Evolutionary conservation across 2,888 invertebrate species (phyloP).

Genomic region (Lypha dubia): DNA sequence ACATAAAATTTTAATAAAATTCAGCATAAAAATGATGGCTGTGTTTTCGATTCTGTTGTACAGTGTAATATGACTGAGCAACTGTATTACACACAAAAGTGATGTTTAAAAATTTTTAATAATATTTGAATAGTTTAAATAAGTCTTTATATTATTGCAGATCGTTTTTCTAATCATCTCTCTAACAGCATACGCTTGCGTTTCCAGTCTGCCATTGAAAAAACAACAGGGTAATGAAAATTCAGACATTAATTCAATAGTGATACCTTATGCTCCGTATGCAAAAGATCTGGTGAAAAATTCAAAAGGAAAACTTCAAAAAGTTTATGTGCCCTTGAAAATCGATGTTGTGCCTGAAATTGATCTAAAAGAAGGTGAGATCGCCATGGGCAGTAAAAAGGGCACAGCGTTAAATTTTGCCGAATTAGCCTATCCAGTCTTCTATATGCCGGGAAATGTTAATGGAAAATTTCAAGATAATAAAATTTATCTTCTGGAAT

Average conservation of each 20-base stretch:
- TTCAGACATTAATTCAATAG: constrained; percentile 74
- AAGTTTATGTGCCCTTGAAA: constrained; percentile 70
- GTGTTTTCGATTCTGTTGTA: no score
- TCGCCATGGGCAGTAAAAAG: constrained; percentile 69
- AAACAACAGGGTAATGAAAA: constrained; percentile 39
- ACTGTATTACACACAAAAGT: no score
- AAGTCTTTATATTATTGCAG: constrained; percentile 8
- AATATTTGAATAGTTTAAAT: background rate
- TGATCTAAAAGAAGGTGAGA: constrained; percentile 64
- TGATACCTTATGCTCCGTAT: constrained; percentile 76
- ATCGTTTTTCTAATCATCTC: background rate
- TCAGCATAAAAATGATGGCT: no score
- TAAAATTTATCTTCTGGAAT: constrained; percentile 74
- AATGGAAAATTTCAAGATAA: constrained; percentile 77
- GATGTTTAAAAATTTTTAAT: background rate
- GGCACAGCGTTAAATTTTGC: constrained; percentile 74
- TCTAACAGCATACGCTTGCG: background rate
- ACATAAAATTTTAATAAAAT: no score
- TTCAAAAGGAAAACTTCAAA: constrained; percentile 59
- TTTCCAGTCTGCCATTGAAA: constrained; percentile 49
- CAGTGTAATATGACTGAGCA: no score
- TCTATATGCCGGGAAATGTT: constrained; percentile 76
- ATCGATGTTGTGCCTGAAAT: constrained; percentile 71
- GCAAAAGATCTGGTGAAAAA: constrained; percentile 58
- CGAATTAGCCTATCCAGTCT: constrained; percentile 78